A percentile compares a stretch with the other conserved stretches of the same genome.
Evolutionary conservation across 2,797 vertebrate genomes (phyloP).

Genomic region (Dicrostonyx torquatus): DNA sequence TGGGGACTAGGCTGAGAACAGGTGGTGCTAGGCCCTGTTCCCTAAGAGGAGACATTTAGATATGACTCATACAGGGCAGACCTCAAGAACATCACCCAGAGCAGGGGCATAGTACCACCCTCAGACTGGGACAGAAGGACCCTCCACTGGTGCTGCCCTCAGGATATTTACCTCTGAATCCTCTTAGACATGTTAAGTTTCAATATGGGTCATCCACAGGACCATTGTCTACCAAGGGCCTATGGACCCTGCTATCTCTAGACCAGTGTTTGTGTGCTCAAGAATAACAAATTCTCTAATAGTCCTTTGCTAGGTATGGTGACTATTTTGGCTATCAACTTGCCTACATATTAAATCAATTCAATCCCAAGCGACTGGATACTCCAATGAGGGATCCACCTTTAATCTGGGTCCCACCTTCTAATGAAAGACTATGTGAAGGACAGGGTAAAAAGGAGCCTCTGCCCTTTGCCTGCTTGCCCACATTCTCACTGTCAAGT

Average conservation of each 20-base stretch:
- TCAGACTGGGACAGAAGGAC: background rate
- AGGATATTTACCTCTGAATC: background rate
- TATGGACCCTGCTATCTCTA: background rate
- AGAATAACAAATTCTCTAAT: slow-evolving; percentile 7
- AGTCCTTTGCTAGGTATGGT: background rate
- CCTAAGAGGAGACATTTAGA: background rate
- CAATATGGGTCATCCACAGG: background rate
- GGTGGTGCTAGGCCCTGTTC: background rate
- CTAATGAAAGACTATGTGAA: background rate
- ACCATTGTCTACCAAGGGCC: background rate
- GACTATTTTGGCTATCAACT: background rate
- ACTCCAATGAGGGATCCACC: background rate
- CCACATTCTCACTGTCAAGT: background rate
- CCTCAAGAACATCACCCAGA: background rate
- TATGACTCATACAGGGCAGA: background rate
- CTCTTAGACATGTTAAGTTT: background rate
- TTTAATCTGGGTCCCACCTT: background rate
- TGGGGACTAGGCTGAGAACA: background rate
- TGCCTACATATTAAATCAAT: background rate
- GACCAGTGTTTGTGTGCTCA: background rate
- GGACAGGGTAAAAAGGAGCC: background rate
- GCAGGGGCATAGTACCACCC: background rate
- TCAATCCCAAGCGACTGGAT: background rate
- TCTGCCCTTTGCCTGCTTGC: background rate
- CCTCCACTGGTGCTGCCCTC: background rate